Evolutionary conservation across 2,797 vertebrate genomes (phyloP).

Genomic region (Acrossocheilus wenchowensis): DNA sequence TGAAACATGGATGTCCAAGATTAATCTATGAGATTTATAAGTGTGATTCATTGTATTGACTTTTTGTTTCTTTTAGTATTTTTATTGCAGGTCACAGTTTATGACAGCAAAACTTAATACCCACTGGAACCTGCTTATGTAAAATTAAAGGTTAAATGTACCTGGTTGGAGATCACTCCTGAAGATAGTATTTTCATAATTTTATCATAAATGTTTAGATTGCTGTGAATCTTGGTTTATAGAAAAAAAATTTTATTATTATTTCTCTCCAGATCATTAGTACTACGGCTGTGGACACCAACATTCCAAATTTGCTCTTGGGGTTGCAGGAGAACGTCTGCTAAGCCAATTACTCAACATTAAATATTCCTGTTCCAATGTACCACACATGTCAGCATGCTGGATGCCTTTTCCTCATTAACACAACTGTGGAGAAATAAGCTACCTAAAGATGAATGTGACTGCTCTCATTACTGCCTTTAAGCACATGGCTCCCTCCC

Average conservation of each 20-base stretch:
- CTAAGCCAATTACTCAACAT: constrained; percentile 48
- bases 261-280: background rate
- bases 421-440: constrained; percentile 57
- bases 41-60: background rate
- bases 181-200: background rate
- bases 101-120: background rate
- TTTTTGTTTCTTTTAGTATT: background rate
- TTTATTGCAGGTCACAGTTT: background rate
- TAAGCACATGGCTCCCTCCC: constrained; percentile 47
- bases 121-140: background rate
- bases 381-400: constrained; percentile 55
- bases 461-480: constrained; percentile 56
- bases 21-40: background rate
- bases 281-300: background rate
- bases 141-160: constrained; percentile 3
- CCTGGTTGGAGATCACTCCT: background rate
- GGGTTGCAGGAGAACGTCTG: constrained; percentile 31
- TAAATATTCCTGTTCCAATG: constrained; percentile 52
- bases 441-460: constrained; percentile 59
- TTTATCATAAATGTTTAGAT: background rate
- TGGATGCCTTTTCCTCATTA: constrained; percentile 53
- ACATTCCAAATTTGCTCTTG: constrained; percentile 8
- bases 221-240: background rate
- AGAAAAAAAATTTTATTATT: background rate
- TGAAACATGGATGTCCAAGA: background rate